phyloP scores from a whole-genome alignment of 2,888 invertebrate species.

The Leistus spinibarbis region DNA sequence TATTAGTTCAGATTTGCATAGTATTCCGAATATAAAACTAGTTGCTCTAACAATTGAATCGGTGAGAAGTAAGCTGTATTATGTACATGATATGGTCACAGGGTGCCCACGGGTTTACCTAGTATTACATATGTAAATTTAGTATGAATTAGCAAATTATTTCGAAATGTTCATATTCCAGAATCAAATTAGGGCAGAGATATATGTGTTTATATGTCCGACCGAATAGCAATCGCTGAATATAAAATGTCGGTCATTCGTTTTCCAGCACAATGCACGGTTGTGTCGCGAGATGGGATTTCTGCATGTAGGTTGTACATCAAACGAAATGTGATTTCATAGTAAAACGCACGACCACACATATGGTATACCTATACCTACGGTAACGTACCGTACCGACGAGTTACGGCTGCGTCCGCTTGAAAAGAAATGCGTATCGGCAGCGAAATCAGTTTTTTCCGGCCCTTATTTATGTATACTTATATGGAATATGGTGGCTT shows the following conservation, averaged over 20 bases:
- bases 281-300: conserved; percentile 29
- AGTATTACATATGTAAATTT: no score
- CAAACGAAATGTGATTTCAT: conserved; percentile 37
- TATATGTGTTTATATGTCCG: no score
- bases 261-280: conserved; percentile 23
- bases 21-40: no score
- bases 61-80: no score
- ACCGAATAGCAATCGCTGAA: conserved; percentile 18
- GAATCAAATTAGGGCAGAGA: no score
- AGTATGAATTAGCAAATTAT: no score
- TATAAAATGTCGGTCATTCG: conserved; percentile 29
- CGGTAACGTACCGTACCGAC: not conserved
- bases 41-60: no score
- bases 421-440: not conserved
- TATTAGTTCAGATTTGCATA: no score
- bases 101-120: no score
- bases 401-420: not conserved
- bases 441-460: not conserved
- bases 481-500: not conserved
- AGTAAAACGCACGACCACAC: not conserved
- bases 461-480: not conserved
- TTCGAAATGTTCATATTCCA: no score
- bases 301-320: conserved; percentile 33
- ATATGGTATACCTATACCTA: not conserved
- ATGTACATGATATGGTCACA: no score